Percentiles rank a stretch among this genome's conserved stretches.
Evolutionary conservation across 2,113 vertebrate species (phyloP).

Genomic region (Caloenas nicobarica): DNA sequence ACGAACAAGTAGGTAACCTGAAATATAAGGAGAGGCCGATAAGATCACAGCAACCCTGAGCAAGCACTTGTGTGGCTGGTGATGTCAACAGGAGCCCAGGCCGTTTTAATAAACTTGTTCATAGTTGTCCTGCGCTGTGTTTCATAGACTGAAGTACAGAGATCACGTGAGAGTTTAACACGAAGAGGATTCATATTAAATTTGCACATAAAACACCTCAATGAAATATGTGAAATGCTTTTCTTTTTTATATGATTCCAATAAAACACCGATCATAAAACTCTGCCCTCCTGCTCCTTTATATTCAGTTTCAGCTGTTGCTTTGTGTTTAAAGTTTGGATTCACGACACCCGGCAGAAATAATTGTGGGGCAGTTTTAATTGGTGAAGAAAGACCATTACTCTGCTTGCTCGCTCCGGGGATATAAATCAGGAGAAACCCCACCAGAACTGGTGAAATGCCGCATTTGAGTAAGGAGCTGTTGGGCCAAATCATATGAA

Average conservation of each 20-base stretch:
- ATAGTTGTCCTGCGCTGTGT: constrained; percentile 57
- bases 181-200: constrained; percentile 76
- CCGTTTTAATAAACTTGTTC: constrained; percentile 77
- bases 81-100: constrained; percentile 75
- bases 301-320: constrained; percentile 37
- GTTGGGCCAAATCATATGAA: neutral
- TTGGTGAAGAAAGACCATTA: constrained; percentile 20
- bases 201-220: constrained; percentile 60
- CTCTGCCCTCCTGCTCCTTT: constrained; percentile 59
- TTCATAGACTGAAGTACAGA: constrained; percentile 66
- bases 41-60: constrained; percentile 70
- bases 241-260: constrained; percentile 65
- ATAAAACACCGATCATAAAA: constrained; percentile 74
- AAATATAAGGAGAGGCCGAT: constrained; percentile 65
- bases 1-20: constrained; percentile 48
- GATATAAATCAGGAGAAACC: neutral
- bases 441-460: neutral
- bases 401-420: neutral
- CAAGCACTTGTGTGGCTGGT: constrained; percentile 69
- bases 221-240: constrained; percentile 71
- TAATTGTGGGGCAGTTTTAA: neutral
- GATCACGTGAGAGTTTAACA: constrained; percentile 75
- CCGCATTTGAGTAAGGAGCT: neutral
- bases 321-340: constrained; percentile 54
- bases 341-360: neutral